Conservation (phyloP, 2,113 vertebrate genomes). For the Cyprinodon variegatus region DNA sequence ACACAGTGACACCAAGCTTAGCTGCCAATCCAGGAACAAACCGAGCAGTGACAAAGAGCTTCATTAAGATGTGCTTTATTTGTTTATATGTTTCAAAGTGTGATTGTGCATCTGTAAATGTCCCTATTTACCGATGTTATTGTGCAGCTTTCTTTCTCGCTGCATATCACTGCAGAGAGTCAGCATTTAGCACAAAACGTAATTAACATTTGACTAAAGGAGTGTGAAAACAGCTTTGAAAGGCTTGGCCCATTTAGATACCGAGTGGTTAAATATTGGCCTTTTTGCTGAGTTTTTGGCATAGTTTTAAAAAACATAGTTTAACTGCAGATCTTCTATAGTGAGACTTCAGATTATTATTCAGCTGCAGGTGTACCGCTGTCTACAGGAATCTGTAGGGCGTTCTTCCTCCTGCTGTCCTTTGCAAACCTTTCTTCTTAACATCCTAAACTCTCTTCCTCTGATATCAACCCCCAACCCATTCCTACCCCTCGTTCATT, state of each 20-base stretch:
- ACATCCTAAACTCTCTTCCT: constrained; percentile 44
- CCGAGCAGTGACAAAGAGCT: constrained; percentile 1
- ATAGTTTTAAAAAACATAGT: constrained; percentile 56
- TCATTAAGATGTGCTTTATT: neutral
- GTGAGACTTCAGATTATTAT: constrained; percentile 48
- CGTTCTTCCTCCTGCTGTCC: constrained; percentile 44
- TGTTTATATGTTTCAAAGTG: neutral
- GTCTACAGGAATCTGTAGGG: constrained; percentile 35
- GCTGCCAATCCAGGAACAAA: neutral
- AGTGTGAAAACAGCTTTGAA: constrained; percentile 24
- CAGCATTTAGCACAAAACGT: constrained; percentile 17
- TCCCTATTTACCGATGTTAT: constrained; percentile 2
- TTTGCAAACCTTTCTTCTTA: constrained; percentile 21
- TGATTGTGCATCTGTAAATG: neutral
- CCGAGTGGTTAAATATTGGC: constrained; percentile 47
- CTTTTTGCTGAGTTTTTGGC: constrained; percentile 21
- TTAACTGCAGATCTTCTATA: constrained; percentile 44
- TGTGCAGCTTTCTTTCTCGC: neutral
- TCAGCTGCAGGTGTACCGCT: constrained; percentile 53
- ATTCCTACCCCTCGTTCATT: constrained; percentile 52
- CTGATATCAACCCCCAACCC: constrained; percentile 16
- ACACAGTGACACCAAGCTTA: constrained; percentile 1
- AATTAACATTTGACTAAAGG: constrained; percentile 25
- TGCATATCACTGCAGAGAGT: constrained; percentile 7
- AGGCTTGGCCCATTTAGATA: constrained; percentile 18